Conservation (phyloP, 2,888 invertebrate species). For the Macaria liturata region DNA sequence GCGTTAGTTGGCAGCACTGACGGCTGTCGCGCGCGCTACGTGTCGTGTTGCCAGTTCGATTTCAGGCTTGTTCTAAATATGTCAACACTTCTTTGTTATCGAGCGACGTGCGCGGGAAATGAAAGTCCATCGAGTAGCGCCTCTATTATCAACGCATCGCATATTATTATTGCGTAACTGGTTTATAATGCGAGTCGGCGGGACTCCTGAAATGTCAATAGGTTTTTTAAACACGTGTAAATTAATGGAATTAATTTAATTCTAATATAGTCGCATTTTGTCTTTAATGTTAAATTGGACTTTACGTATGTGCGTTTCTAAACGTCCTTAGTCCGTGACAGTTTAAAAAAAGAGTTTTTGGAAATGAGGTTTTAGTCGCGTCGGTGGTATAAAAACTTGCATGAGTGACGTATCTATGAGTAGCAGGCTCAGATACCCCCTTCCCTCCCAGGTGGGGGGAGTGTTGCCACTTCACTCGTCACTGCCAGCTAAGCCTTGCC, state of each 20-base stretch:
- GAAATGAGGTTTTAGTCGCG: constrained; percentile 50
- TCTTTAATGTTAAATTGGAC: no score
- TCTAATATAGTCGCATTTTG: no score
- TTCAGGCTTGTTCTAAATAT: constrained; percentile 84
- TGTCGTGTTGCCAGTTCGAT: constrained; percentile 66
- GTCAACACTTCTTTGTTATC: constrained; percentile 82
- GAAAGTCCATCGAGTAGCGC: constrained; percentile 76
- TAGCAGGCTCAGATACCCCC: constrained; percentile 60
- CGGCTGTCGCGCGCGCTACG: constrained; percentile 65
- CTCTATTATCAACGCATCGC: constrained; percentile 70
- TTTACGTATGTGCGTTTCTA: no score
- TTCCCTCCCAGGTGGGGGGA: constrained; percentile 60
- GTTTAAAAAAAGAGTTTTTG: constrained; percentile 19
- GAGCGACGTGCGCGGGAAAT: constrained; percentile 77
- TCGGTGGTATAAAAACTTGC: constrained; percentile 62
- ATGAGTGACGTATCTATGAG: constrained; percentile 74
- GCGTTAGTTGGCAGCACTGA: constrained; percentile 67
- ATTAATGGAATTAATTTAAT: no score
- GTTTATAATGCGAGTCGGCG: constrained; percentile 44
- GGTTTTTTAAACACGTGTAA: constrained; percentile 16
- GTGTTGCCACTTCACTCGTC: constrained; percentile 57
- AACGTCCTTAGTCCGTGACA: not conserved
- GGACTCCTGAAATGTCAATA: constrained; percentile 34
- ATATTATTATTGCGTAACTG: constrained; percentile 59
- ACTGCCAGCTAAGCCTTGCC: constrained; percentile 59